A percentile compares a stretch with the other conserved stretches of the same genome.
These are phyloP conservation scores for Piprites chloris DNA, from an alignment of 2,113 vertebrate genomes.

Conservation along the genomic window DNA sequence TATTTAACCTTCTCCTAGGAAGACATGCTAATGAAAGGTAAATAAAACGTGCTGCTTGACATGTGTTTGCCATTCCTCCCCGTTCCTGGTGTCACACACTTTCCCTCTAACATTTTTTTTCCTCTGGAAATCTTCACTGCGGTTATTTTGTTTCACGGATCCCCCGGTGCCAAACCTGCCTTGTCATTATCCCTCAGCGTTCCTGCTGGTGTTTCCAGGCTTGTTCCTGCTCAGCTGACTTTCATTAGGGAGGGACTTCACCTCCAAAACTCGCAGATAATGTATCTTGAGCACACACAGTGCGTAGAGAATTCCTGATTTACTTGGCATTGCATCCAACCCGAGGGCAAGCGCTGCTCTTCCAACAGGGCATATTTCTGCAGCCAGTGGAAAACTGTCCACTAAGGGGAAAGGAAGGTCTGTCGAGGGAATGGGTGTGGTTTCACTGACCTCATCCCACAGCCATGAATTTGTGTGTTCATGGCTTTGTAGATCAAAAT, in stretches of 20 bases:
- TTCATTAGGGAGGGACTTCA: constrained; percentile 69
- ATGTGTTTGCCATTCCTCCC: constrained; percentile 80
- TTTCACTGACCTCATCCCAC: constrained; percentile 43
- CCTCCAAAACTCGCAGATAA: constrained; percentile 57
- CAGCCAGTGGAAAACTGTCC: background rate
- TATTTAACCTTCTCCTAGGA: constrained; percentile 73
- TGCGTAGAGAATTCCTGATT: background rate
- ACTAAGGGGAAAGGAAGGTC: background rate
- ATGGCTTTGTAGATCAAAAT: constrained; percentile 21
- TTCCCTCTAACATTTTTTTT: constrained; percentile 64
- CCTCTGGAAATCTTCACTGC: constrained; percentile 39
- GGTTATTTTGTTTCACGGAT: constrained; percentile 56
- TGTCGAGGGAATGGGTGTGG: constrained; percentile 40
- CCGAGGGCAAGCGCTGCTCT: background rate
- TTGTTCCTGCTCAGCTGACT: constrained; percentile 77
- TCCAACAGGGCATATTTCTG: constrained; percentile 8
- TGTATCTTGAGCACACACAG: constrained; percentile 20
- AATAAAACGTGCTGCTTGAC: constrained; percentile 75
- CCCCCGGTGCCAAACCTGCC: constrained; percentile 70
- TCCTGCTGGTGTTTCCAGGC: constrained; percentile 56
- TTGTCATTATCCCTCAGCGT: constrained; percentile 64
- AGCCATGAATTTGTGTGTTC: background rate
- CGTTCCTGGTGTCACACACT: constrained; percentile 66
- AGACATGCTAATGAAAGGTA: constrained; percentile 74
- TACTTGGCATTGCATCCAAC: background rate